Evolutionary conservation across 2,888 invertebrate species (phyloP).

Genomic region (Corbicula japonica): DNA sequence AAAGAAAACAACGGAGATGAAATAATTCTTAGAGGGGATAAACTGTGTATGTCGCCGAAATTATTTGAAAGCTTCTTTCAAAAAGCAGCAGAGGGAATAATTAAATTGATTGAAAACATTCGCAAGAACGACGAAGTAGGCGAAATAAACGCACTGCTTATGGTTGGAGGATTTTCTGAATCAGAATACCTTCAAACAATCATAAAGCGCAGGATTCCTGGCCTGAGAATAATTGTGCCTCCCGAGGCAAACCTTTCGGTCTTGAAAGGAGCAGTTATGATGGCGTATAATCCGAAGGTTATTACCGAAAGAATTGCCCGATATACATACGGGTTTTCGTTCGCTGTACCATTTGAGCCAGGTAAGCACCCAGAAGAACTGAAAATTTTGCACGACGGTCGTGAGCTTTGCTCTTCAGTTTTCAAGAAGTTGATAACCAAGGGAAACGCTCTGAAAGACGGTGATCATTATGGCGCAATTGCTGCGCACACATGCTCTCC

Average conservation of each 20-base stretch:
- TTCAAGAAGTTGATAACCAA: conserved; percentile 8
- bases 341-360: not conserved
- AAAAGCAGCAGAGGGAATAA: conserved; percentile 11
- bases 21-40: not conserved
- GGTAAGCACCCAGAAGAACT: conserved; percentile 14
- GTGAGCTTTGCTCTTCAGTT: not conserved
- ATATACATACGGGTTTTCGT: conserved; percentile 27
- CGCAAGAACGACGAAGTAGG: conserved; percentile 17
- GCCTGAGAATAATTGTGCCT: conserved; percentile 9
- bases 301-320: conserved; percentile 23
- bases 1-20: not conserved
- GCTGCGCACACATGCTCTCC: too few relatives aligned
- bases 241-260: conserved; percentile 21
- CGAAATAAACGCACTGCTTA: conserved; percentile 16
- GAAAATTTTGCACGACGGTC: not conserved
- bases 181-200: conserved; percentile 11
- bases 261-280: conserved; percentile 21
- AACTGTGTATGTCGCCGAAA: not conserved
- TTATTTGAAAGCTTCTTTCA: conserved; percentile 14
- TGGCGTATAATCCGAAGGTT: conserved; percentile 2
- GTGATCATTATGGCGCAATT: conserved; percentile 1
- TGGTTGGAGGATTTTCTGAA: conserved; percentile 33
- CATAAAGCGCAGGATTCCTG: not conserved
- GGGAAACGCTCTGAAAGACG: not conserved
- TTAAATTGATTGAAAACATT: conserved; percentile 1